Conservation (phyloP, 2,888 invertebrate species). For the Acleris cristana region DNA sequence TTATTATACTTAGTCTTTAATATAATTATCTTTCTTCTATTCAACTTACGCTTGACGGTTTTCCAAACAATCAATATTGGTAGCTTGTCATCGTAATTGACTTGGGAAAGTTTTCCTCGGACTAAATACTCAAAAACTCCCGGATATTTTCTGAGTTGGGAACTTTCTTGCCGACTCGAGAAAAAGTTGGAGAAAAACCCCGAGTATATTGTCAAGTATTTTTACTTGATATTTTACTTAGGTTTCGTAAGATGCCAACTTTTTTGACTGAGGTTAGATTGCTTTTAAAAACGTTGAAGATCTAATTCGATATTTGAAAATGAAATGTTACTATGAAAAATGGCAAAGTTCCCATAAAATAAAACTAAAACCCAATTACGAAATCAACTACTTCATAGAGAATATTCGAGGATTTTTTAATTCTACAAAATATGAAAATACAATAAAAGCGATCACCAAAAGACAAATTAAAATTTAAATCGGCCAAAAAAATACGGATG, state of each 20-base stretch:
- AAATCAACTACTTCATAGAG: too few relatives aligned
- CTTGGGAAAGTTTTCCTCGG: conserved; percentile 52
- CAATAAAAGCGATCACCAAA: too few relatives aligned
- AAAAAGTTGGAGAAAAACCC: conserved; percentile 16
- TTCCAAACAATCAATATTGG: conserved; percentile 50
- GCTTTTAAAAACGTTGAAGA: not conserved
- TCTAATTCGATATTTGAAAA: too few relatives aligned
- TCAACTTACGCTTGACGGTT: conserved; percentile 37
- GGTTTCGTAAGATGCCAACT: not conserved
- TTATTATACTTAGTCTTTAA: too few relatives aligned
- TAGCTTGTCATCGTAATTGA: conserved; percentile 56
- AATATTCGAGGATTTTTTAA: too few relatives aligned
- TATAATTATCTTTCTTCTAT: not conserved
- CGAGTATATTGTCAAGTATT: conserved; percentile 7
- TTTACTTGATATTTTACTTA: not conserved
- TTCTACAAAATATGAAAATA: too few relatives aligned
- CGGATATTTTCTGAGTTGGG: conserved; percentile 43
- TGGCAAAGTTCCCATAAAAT: too few relatives aligned
- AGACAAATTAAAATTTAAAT: too few relatives aligned
- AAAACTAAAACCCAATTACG: too few relatives aligned
- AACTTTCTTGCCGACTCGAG: conserved; percentile 42
- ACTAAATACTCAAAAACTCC: conserved; percentile 55
- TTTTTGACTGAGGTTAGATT: not conserved
- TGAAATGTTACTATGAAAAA: too few relatives aligned
- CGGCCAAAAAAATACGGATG: too few relatives aligned